These are phyloP conservation scores for Pangasius larnaudii DNA, from an alignment of 2,797 vertebrate species.

Conservation along the genomic window DNA sequence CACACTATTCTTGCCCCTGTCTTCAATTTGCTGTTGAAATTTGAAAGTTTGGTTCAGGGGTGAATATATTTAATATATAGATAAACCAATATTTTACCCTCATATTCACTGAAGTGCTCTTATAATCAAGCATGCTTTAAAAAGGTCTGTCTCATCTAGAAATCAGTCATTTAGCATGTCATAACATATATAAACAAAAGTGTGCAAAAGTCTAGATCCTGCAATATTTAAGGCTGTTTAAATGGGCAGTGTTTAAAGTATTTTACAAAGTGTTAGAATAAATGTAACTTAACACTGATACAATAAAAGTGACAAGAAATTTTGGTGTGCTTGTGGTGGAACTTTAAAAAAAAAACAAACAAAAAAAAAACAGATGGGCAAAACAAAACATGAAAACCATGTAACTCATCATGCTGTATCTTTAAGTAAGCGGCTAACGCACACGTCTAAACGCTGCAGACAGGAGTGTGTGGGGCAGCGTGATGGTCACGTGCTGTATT, in stretches of 20 bases:
- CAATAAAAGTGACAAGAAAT: not conserved
- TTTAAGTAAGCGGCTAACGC: not conserved
- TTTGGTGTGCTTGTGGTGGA: not conserved
- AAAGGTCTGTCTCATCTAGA: not conserved
- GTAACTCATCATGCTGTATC: not conserved
- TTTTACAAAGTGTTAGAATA: not conserved
- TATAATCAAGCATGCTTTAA: slow-evolving; percentile 59
- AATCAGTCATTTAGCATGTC: slow-evolving; percentile 4
- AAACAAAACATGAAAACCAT: not conserved
- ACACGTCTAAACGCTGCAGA: not conserved
- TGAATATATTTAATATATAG: not conserved
- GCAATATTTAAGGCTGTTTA: not conserved
- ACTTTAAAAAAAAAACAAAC: not conserved
- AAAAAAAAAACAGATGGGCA: not conserved
- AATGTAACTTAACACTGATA: not conserved
- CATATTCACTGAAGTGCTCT: slow-evolving; percentile 64
- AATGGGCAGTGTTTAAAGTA: not conserved
- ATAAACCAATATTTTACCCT: slow-evolving; percentile 12
- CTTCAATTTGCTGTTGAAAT: not conserved
- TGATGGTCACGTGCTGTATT: not conserved
- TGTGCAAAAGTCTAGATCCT: not conserved
- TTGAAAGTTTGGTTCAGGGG: not conserved
- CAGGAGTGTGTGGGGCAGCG: not conserved
- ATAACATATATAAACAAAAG: not conserved
- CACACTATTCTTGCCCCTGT: not conserved